phyloP scores from a whole-genome alignment of 1,140 invertebrate genomes.

The Bicyclus anynana region DNA sequence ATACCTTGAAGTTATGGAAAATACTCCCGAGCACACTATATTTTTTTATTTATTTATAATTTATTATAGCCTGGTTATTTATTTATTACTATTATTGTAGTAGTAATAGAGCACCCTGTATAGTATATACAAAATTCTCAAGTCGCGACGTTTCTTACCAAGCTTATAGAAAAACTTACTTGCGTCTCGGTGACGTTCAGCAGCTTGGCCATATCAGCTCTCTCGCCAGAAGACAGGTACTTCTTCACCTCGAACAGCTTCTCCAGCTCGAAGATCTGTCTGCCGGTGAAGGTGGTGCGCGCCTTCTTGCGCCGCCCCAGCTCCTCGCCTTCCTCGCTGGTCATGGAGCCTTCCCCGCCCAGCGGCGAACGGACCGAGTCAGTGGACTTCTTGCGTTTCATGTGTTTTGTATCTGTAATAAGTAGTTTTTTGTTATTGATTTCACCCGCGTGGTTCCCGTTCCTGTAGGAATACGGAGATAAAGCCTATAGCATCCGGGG shows the following conservation, averaged over 20 bases:
- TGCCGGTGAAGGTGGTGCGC: constrained; percentile 94
- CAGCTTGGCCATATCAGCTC: constrained; percentile 95
- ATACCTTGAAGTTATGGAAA: too few species aligned
- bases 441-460: too few species aligned
- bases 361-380: constrained; percentile 81
- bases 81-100: too few species aligned
- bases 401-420: constrained; percentile 62
- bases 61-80: too few species aligned
- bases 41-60: too few species aligned
- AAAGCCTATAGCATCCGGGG: too few species aligned
- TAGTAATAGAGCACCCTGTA: too few species aligned
- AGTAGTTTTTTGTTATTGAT: too few species aligned
- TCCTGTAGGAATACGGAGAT: too few species aligned
- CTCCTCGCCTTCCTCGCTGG: constrained; percentile 80
- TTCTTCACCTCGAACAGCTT: constrained; percentile 97
- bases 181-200: constrained; percentile 97
- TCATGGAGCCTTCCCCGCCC: constrained; percentile 88
- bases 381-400: constrained; percentile 71
- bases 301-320: constrained; percentile 94
- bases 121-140: too few species aligned
- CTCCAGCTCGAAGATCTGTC: constrained; percentile 97
- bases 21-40: too few species aligned
- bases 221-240: constrained; percentile 95
- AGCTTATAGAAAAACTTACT: constrained; percentile 74
- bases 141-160: too few species aligned